Evolutionary conservation across 2,888 invertebrate species (phyloP), one percentile per base, ranked within the genome.

Genomic region (Trachelus tabidus): DNA sequence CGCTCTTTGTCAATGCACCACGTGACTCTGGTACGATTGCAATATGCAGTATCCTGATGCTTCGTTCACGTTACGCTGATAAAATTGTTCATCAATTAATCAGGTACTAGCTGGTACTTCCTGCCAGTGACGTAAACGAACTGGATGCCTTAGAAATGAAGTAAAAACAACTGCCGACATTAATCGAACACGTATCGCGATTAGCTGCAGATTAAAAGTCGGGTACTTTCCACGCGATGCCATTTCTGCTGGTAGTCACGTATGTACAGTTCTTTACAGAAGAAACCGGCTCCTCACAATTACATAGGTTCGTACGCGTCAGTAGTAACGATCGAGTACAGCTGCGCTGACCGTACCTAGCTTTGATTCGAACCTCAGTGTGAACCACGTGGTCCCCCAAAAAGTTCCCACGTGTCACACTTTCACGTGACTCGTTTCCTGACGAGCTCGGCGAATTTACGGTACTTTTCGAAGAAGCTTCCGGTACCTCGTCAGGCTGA

Each of bases 1-100:
- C 84, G 84, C 86, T 83, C 75, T 56, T 79, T 68, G 78, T 73
- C 79, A 75, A 73, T 78, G 78, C 79, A 76, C 82, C 82, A 83
- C 82, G 84, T 84, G 84, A 56, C 56, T 56, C 23, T 15, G 6
- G 23, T 56, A 56, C 56, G 23, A 56, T 2, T 56, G 23, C 56
- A 56, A 23, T 56, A 56, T 6, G 56, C 23, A 23, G 23, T 56
- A 23, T 9, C 2, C 23, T 23, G 23, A 1, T 23, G 9, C 56
- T 56, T 56, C 56, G 6, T 56, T 56, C 9, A 9, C 23, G 9
- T 23, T 56, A 56, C 56, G 23, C 9, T 56, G 6, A 23, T 23
- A 23, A 37, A 56, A 56, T 56, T 56, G 2, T 56, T 9, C 6
- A 56, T 56, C 23, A 56, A 9, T 56, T 56, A 56, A 23, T 56